These are phyloP conservation scores for Synergus laeviventris DNA, from an alignment of 2,888 invertebrate genomes.

Conservation along the genomic window DNA sequence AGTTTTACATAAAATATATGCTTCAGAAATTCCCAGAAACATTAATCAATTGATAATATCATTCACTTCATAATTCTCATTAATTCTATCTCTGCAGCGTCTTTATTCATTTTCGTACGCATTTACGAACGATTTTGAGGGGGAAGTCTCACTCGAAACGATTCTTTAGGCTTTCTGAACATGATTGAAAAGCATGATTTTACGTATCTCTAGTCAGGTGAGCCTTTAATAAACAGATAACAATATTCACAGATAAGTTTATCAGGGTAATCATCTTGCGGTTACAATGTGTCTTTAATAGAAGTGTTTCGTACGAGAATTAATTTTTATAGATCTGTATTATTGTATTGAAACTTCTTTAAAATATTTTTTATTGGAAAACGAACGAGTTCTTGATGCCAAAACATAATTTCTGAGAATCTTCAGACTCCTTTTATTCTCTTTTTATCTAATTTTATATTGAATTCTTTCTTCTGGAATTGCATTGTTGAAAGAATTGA, in stretches of 20 bases:
- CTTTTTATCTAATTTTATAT: not conserved
- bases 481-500: not conserved
- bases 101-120: not conserved
- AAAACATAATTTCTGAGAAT: not conserved
- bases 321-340: not conserved
- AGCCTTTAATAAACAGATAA: constrained; percentile 20
- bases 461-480: not conserved
- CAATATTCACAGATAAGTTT: constrained; percentile 32
- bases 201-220: constrained; percentile 6
- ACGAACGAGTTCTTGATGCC: too few relatives aligned
- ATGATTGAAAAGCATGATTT: constrained; percentile 15
- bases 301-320: not conserved
- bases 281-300: too few relatives aligned
- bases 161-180: not conserved
- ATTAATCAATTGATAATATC: constrained; percentile 19
- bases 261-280: constrained; percentile 22
- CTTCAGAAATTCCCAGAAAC: constrained; percentile 23
- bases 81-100: not conserved
- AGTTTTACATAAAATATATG: constrained; percentile 28
- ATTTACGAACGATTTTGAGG: not conserved
- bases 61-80: not conserved
- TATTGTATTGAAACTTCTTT: not conserved
- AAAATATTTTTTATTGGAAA: too few relatives aligned
- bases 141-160: not conserved
- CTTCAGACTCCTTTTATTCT: not conserved